phyloP scores from a whole-genome alignment of 2,888 invertebrate genomes.

The Crematogaster levior region DNA sequence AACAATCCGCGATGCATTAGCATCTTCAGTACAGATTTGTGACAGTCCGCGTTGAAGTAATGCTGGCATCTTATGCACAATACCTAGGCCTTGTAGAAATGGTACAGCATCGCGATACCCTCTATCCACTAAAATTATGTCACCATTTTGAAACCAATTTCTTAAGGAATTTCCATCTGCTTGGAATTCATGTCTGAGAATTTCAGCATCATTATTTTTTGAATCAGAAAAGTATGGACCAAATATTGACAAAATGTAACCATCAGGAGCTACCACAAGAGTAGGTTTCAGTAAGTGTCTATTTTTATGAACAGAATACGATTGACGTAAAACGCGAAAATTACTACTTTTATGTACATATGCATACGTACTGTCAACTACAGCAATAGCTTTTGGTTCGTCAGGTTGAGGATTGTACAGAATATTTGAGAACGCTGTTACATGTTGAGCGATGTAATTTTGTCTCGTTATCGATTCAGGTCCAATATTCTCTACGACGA shows the following conservation, averaged over 20 bases:
- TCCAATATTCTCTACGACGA: not conserved
- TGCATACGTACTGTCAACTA: too few species aligned
- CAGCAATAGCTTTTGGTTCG: not conserved
- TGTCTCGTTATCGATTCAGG: not conserved
- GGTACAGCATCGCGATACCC: slow-evolving; percentile 59
- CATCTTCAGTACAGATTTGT: not conserved
- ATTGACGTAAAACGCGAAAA: too few species aligned
- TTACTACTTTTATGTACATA: too few species aligned
- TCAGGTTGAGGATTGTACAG: not conserved
- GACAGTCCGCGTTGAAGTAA: not conserved
- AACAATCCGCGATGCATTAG: too few species aligned
- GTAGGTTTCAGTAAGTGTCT: slow-evolving; percentile 1
- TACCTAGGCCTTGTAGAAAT: slow-evolving; percentile 3
- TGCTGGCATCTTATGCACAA: slow-evolving; percentile 8
- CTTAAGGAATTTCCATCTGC: slow-evolving; percentile 28
- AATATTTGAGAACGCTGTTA: not conserved
- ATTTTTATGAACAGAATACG: too few species aligned
- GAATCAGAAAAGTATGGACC: slow-evolving; percentile 24
- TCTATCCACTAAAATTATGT: slow-evolving; percentile 57
- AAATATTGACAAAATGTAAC: slow-evolving; percentile 11
- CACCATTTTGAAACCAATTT: slow-evolving; percentile 36
- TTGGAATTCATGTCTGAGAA: slow-evolving; percentile 11
- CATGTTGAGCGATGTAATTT: not conserved
- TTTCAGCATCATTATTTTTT: too few species aligned
- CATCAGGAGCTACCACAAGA: slow-evolving; percentile 38